phyloP scores from a whole-genome alignment of 92 coral and sea anemone genomes.

The Blastomussa wellsi region DNA sequence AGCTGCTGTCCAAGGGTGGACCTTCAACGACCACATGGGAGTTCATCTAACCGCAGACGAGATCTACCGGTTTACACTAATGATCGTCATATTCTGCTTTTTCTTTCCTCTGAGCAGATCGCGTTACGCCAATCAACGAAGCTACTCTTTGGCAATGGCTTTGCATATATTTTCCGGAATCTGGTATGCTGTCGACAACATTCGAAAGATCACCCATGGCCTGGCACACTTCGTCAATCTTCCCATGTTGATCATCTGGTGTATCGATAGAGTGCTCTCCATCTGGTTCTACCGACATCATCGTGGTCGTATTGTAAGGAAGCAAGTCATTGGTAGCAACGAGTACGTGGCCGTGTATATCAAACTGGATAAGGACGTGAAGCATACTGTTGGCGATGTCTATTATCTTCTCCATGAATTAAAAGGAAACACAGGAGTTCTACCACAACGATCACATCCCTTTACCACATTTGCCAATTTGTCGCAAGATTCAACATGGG shows the following conservation, averaged over 20 bases:
- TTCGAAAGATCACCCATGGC: constrained; percentile 62
- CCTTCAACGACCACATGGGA: constrained; percentile 56
- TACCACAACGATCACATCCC: constrained; percentile 64
- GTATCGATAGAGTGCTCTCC: constrained; percentile 51
- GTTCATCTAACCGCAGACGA: constrained; percentile 64
- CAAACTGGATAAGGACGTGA: constrained; percentile 18
- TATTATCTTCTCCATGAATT: constrained; percentile 44
- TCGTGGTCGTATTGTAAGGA: constrained; percentile 26
- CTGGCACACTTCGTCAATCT: constrained; percentile 53
- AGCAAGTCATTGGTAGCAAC: constrained; percentile 47
- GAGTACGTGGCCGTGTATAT: constrained; percentile 47
- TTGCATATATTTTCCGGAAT: constrained; percentile 49
- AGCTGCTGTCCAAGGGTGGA: constrained; percentile 63
- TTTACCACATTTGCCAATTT: constrained; percentile 58
- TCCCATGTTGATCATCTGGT: constrained; percentile 59
- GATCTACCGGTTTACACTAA: constrained; percentile 50
- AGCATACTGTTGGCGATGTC: constrained; percentile 47
- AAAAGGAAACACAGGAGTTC: constrained; percentile 12
- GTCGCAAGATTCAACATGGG: constrained; percentile 51
- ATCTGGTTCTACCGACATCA: constrained; percentile 46
- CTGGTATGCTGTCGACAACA: constrained; percentile 63
- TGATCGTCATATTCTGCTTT: constrained; percentile 55
- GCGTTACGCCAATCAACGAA: constrained; percentile 47
- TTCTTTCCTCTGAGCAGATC: constrained; percentile 61
- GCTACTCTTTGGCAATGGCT: constrained; percentile 60